A percentile compares a stretch with the other conserved stretches of the same genome.
These are phyloP conservation scores for Dasypolia templi DNA, from an alignment of 2,888 invertebrate species.

Conservation along the genomic window DNA sequence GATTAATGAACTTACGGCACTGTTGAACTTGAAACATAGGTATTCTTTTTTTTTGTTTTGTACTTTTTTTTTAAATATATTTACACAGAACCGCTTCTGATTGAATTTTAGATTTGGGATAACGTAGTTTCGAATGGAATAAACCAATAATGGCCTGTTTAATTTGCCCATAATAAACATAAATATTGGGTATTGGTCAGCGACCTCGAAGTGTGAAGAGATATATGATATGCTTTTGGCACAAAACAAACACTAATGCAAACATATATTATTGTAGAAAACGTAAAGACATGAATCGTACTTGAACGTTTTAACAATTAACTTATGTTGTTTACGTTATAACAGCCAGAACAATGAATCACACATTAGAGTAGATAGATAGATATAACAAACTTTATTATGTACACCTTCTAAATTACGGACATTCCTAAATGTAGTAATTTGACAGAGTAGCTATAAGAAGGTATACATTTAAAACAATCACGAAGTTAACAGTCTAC, in stretches of 20 bases:
- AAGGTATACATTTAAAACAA: slow-evolving; percentile 5
- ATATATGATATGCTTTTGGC: slow-evolving; percentile 22
- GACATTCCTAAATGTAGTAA: too few relatives aligned
- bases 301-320: slow-evolving; percentile 33
- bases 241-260: slow-evolving; percentile 13
- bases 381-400: too few relatives aligned
- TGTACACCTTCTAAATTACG: too few relatives aligned
- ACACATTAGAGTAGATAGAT: not conserved
- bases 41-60: not conserved
- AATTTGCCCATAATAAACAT: not conserved
- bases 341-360: slow-evolving; percentile 30
- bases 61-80: not conserved
- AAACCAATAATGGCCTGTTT: not conserved
- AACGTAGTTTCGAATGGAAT: not conserved
- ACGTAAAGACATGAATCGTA: slow-evolving; percentile 6
- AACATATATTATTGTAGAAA: slow-evolving; percentile 11
- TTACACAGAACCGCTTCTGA: not conserved
- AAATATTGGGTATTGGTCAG: slow-evolving; percentile 8
- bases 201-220: slow-evolving; percentile 15
- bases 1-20: slow-evolving; percentile 34
- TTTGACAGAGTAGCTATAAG: not conserved
- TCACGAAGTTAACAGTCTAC: not conserved
- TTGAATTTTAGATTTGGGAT: not conserved
- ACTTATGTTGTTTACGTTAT: too few relatives aligned
- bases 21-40: not conserved